These are phyloP conservation scores for Pristionchus arcanus DNA, from an alignment of 2,888 invertebrate species.

Conservation along the genomic window DNA sequence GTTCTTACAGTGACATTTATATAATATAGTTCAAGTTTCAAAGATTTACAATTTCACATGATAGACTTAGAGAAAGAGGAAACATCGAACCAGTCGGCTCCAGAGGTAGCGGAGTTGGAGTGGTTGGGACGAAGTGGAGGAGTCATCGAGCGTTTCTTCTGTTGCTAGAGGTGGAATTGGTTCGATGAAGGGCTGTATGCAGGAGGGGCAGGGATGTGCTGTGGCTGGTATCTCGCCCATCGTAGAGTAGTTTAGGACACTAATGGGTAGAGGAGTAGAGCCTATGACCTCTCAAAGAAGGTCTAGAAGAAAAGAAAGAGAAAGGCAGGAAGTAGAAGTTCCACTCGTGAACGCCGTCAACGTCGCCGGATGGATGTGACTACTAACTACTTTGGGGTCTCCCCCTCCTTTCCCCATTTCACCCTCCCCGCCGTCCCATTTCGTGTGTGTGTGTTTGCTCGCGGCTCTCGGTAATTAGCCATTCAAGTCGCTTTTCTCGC, in stretches of 20 bases:
- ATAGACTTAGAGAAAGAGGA: neutral
- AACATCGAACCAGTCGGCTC: neutral
- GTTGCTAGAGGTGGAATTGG: neutral
- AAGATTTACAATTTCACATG: neutral
- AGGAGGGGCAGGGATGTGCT: neutral
- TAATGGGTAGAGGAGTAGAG: neutral
- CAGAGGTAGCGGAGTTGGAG: neutral
- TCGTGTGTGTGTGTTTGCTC: constrained; percentile 43
- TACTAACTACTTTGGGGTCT: constrained; percentile 15
- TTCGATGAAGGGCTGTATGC: neutral
- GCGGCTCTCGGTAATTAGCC: constrained; percentile 27
- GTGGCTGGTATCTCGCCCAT: constrained; percentile 19
- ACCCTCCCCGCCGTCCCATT: neutral
- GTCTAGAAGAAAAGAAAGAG: too few relatives aligned
- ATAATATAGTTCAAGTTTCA: too few relatives aligned
- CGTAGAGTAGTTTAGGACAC: neutral
- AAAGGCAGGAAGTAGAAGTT: too few relatives aligned
- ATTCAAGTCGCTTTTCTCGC: constrained; percentile 30
- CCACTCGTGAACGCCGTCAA: neutral
- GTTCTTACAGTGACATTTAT: too few relatives aligned
- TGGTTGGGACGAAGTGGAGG: neutral
- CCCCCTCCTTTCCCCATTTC: constrained; percentile 4
- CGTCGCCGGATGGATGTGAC: neutral
- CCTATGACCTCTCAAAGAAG: too few relatives aligned
- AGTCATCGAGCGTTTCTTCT: neutral